Evolutionary conservation across 2,113 vertebrate species (phyloP), one percentile per base, ranked within the genome.

Genomic region (Xiphias gladius): DNA sequence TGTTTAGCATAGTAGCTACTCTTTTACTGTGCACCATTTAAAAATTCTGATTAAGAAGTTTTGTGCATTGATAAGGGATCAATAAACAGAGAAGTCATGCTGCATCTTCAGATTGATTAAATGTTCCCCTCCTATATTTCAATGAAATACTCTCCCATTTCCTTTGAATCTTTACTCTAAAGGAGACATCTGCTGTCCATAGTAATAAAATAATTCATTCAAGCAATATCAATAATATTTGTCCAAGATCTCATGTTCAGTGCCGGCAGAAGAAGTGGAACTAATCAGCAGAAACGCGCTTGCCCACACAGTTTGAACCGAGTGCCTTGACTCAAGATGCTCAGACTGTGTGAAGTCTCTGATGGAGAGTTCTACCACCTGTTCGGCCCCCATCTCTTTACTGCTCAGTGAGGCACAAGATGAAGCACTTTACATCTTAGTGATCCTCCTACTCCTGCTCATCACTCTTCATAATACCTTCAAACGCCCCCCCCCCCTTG

Each of bases 361-460:
- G 91, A 89, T 83, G 78, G 82, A 90, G 88, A 90, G 80, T 84
- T 59, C 55, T 71, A 50, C 85, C 93, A 92, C 91, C 90, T 94
- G 91, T 92, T 93, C 86, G 86, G 58, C 83, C 75, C 57, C 64
- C 76, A 61, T 88, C 86, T 90, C 85, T 86, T 89, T 81, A 80
- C 82, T 86, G 90, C 82, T 93, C 90, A 89, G 69, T 74, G 85
- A 92, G 89, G 91, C 92, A 86, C 76, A 91, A 88, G 89, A 93
- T 90, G 85, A 93, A 90, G 80, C 80, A 83, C 79, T 90, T 92
- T 85, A 87, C 86, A 92, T 92, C 88, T 91, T 90, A 83, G 87
- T 81, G 88, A 90, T 91, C 89, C 71, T 90, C 88, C 87, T 62
- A 77, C 88, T 86, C 63, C 80, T 83, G 73, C 87, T 93, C 92